Evolutionary conservation across 2,888 invertebrate species (phyloP), one percentile per base, ranked within the genome.

Genomic region (Sinotaia quadrata): DNA sequence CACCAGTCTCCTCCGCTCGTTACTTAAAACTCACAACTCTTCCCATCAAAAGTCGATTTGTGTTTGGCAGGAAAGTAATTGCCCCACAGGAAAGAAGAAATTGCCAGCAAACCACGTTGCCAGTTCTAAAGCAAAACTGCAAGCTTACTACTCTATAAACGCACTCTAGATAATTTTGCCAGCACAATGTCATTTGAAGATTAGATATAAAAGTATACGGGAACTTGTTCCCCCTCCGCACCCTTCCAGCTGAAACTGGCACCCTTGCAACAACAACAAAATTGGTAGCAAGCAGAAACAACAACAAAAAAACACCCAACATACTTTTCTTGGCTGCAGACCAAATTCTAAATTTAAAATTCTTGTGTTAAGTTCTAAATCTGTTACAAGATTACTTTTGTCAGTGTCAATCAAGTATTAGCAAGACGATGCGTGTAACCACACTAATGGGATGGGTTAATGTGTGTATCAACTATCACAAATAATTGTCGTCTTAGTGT

Each of bases 31-130:
- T 52, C 62, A 24, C 62, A 49, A 37, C 51, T 31, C 62, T 12
- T n/a, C 37, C 36, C 62, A 52, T 62, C 62, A 52, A 63, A 63
- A 65, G 65, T 65, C 56, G 65, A 65, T 65, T 65, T 65, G 54
- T 41, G 54, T 65, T 65, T 65, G 65, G 65, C 65, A 56, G 54
- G 29, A 29, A 29, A 7, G 34, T 56, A 65, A 65, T 65, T 65
- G 29, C 56, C 41, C 29, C 31, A 31, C 15, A 10, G 49, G 52
- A 15, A 27, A 37, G 62, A 7, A 15, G 51, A 27, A 49, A 27
- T 52, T 21, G 41, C 29, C 27, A 29, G 63, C 47, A 8, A 21
- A 18, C 44, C 47, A 36, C 47, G 27, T 7, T 44, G 59, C 59
- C 59, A 59, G 47, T 44, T 59, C 18, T 27, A n/a, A 24, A n/a